Evolutionary conservation across 2,113 vertebrate genomes (phyloP), one percentile per base, ranked within the genome.

Genomic region (Morone saxatilis): DNA sequence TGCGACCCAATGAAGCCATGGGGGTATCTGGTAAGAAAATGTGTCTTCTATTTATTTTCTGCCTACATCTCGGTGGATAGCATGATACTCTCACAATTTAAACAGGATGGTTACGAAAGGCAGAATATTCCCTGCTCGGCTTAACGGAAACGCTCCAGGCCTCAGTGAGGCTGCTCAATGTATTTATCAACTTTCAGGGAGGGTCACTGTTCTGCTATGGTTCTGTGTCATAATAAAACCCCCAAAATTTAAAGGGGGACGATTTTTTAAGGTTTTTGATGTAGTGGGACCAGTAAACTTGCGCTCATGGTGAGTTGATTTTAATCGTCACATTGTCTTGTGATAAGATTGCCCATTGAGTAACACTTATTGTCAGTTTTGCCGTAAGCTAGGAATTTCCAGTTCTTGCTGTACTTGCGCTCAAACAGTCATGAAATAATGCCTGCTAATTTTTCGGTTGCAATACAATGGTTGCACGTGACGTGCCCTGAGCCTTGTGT

Each of bases 1-100:
- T n/a, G n/a, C n/a, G 97, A 90, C 97, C 97, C 43, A 99, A 99
- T 75, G 97, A 99, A 94, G 97, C 97, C 66, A 99, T 99, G 97
- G 97, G 98, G 75, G 96, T 99, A 80, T 98, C 97, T 22, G 97
- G 97, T 99, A 94, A 94, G 91, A n/a, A 65, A 12, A 11, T 67
- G 71, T 22, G 5, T n/a, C 7, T 57, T 66, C 7, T n/a, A 63
- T 48, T 71, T 54, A 4, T 31, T 20, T 57, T n/a, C n/a, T n/a
- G 6, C 19, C 12, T 5, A 5, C 20, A 54, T 36, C 10, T 16
- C n/a, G n/a, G 22, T 50, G 10, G 10, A 48, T 67, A n/a, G 4
- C 17, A 20, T 51, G 2, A 22, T 70, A 36, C 17, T 66, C 16
- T 53, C 7, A 31, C 6, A 40, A 1, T n/a, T 19, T 45, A n/a